Percentiles rank a stretch among this genome's conserved stretches.
Evolutionary conservation across 2,797 vertebrate species (phyloP).

Genomic region (Gallirallus australis): DNA sequence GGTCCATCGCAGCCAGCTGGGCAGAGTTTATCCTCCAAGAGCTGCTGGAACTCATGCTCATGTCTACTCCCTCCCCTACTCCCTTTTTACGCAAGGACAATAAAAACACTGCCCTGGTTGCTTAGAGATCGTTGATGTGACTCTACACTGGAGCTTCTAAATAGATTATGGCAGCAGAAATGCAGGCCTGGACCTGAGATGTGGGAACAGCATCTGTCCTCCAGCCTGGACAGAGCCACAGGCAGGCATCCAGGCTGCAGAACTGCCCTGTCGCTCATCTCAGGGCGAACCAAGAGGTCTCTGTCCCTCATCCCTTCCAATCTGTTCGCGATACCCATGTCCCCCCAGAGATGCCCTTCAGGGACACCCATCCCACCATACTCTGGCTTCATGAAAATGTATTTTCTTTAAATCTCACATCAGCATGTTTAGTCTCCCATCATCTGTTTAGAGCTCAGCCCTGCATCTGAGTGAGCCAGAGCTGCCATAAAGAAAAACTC

Average conservation of each 20-base stretch:
- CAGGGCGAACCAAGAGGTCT: not conserved
- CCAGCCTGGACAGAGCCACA: accelerated
- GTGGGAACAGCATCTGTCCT: not conserved
- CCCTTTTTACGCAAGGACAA: not conserved
- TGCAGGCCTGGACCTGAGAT: accelerated
- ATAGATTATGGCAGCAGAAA: not conserved
- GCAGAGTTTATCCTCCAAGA: not conserved
- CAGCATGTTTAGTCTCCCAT: not conserved
- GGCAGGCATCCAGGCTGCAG: accelerated
- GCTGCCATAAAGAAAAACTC: not conserved
- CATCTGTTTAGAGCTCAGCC: not conserved
- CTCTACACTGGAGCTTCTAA: not conserved
- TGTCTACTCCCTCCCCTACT: not conserved
- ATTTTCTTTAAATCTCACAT: not conserved
- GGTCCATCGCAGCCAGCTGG: not conserved
- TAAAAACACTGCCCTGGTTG: not conserved
- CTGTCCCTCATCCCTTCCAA: not conserved
- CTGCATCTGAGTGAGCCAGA: not conserved
- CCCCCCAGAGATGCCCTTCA: not conserved
- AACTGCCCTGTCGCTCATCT: not conserved
- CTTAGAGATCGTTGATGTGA: not conserved
- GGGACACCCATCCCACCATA: not conserved
- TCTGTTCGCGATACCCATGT: not conserved
- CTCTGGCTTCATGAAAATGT: not conserved
- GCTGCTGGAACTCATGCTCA: not conserved